phyloP scores from a whole-genome alignment of 2,888 invertebrate species.

The Sarcophaga variegata region DNA sequence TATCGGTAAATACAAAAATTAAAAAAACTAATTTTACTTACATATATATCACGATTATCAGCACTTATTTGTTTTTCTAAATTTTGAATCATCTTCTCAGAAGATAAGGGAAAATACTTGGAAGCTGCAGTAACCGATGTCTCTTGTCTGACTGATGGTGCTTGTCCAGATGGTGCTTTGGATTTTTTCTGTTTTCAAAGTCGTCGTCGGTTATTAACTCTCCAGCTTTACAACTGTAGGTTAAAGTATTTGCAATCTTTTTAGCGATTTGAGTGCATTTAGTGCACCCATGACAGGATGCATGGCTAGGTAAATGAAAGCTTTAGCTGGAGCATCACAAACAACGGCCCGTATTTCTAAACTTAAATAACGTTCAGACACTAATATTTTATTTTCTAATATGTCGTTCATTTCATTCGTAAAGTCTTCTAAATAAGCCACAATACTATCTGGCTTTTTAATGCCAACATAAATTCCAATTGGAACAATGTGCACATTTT shows the following conservation, averaged over 20 bases:
- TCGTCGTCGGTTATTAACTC: constrained; percentile 36
- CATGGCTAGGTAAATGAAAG: constrained; percentile 13
- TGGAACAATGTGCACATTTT: constrained; percentile 29
- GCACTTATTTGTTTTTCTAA: too few relatives aligned
- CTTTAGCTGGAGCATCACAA: constrained; percentile 40
- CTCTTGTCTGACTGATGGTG: background rate
- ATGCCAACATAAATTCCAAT: constrained; percentile 35
- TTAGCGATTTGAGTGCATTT: constrained; percentile 42
- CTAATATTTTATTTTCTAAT: background rate
- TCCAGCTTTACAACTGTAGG: constrained; percentile 24
- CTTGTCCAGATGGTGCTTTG: background rate
- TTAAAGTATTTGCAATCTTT: constrained; percentile 30
- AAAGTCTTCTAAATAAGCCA: constrained; percentile 1
- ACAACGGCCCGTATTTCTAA: constrained; percentile 30
- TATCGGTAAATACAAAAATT: too few relatives aligned
- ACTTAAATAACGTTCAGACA: background rate
- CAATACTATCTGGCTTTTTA: constrained; percentile 26
- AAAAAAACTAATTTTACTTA: too few relatives aligned
- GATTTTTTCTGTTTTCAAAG: constrained; percentile 28
- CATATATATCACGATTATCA: too few relatives aligned
- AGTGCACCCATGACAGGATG: constrained; percentile 38
- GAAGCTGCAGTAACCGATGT: background rate
- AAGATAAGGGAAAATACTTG: constrained; percentile 47
- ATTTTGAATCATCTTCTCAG: constrained; percentile 38
- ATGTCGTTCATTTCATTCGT: constrained; percentile 36